Evolutionary conservation across 2,797 vertebrate species (phyloP), one percentile per base, ranked within the genome.

Genomic region (Ammospiza maritima): DNA sequence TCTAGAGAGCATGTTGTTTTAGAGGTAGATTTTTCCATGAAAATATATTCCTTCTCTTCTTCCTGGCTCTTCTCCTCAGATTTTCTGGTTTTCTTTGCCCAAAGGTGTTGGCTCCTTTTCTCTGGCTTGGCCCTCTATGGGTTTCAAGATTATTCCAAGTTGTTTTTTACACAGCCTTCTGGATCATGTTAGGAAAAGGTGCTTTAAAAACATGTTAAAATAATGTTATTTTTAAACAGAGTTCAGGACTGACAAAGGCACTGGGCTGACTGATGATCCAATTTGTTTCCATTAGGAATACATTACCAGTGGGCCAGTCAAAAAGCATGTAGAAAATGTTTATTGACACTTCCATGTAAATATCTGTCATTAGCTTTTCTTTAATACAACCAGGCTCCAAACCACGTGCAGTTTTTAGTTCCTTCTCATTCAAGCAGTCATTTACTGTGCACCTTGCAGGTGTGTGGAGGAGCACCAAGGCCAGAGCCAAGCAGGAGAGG

Each of bases 21-120:
- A 89, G 88, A 95, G 47, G 74, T 71, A 74, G 42, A 78, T 88
- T 96, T 96, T 96, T 95, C 94, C 88, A 88, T 67, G 5, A 82
- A 89, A 50, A 77, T 77, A 50, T 74, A 85, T 89, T 81, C 38
- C 47, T 69, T 94, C 72, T 86, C 44, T 90, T 85, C 83, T 71
- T 91, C 27, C 87, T 95, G 79, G 77, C 89, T 93, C 62, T 72
- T 91, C 47, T 88, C 53, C 53, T 77, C 56, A 70, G 78, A 89
- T 69, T 81, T 89, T 92, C 77, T 92, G 20, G 72, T 79, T 96
- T 94, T 88, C 78, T 91, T 82, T 95, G 82, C 91, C 75, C 85
- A 92, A 77, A 90, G 88, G 71, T 89, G 34, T 90, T 96, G 91
- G 93, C 88, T 95, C 9, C 48, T 91, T 89, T 89, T 89, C 84